Base-by-base conservation (phyloP, 2,797 vertebrate genomes). In the Sparidentex hasta region DNA sequence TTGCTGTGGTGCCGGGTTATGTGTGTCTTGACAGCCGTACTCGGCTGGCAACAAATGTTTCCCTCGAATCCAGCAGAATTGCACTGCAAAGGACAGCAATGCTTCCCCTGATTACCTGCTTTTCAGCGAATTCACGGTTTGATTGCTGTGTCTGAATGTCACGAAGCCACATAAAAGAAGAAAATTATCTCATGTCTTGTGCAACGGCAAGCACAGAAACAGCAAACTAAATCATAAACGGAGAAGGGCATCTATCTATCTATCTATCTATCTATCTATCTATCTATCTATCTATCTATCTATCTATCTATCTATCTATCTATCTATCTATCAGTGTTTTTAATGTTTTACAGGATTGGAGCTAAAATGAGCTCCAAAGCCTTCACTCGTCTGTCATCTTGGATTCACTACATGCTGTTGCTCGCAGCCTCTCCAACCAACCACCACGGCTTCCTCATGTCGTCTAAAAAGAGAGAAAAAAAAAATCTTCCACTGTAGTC, bases 401-500 rank as follows among this genome's bases (percentile, higher is more conserved):
- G 54, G 62, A 81, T 72, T 67, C 58, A 57, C 52, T 70, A 62
- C 65, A 82, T 46, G 62, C 66, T 76, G 71, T 63, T 79, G 74
- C 77, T 68, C 48, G 14, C 38, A 69, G 58, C 70, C 54, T 71
- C 68, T 68, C 48, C 77, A 82, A 51, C 62, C 62, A 77, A 65
- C 78, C 62, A 65, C 61, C 3, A n/a, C 25, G 11, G 14, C 55
- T 16, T 56, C 69, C 63, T 47, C 48, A 58, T 62, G 3, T 41
- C 61, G 63, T 51, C 75, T 48, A 27, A 27, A 27, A 27, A n/a
- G 78, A n/a, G 78, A n/a, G n/a, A n/a, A n/a, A 74, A 83, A 85
- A 71, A 62, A 83, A 85, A 81, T 74, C 64, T 59, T 85, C 70
- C 82, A 29, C 80, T 78, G 81, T 74, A 55, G 23, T 81, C 41